A percentile compares a stretch with the other conserved stretches of the same genome.
These are phyloP conservation scores for Aeoliscus strigatus DNA, from an alignment of 2,797 vertebrate genomes.

Conservation along the genomic window DNA sequence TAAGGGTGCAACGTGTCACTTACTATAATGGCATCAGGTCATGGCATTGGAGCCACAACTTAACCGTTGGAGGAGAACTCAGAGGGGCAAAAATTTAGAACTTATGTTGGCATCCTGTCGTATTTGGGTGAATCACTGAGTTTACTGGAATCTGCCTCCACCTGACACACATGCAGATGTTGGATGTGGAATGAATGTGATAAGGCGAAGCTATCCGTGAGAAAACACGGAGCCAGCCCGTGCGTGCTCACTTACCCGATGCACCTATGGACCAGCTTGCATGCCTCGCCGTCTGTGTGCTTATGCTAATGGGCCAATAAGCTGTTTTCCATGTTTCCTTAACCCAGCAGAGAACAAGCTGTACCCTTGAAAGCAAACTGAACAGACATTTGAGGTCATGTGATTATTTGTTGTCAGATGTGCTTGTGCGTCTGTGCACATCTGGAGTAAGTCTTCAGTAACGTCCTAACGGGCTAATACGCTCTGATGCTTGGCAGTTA, in stretches of 20 bases:
- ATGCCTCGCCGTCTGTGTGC: neutral
- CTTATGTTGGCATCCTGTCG: conserved; percentile 12
- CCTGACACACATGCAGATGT: conserved; percentile 31
- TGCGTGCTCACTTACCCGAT: neutral
- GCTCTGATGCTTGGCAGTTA: conserved; percentile 7
- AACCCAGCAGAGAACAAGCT: conserved; percentile 36
- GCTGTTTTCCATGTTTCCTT: conserved; percentile 21
- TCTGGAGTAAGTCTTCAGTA: conserved; percentile 8
- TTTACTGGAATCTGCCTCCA: conserved; percentile 5
- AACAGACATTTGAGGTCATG: conserved; percentile 12
- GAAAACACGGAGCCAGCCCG: conserved; percentile 13
- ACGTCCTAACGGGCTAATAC: conserved; percentile 2
- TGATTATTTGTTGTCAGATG: conserved; percentile 1
- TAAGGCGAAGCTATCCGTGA: conserved; percentile 9
- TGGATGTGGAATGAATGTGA: conserved; percentile 9
- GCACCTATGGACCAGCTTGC: conserved; percentile 1
- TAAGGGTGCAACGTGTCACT: conserved; percentile 57
- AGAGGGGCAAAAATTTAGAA: conserved; percentile 1
- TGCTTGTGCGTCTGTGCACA: neutral
- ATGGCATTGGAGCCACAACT: conserved; percentile 46
- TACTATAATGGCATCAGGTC: conserved; percentile 51
- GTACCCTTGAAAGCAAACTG: conserved; percentile 37
- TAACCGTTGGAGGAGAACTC: conserved; percentile 39
- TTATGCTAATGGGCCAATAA: conserved; percentile 14
- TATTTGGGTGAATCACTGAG: no score